Conservation (phyloP, 2,797 vertebrate genomes). For the Loris lydekkerianus region DNA sequence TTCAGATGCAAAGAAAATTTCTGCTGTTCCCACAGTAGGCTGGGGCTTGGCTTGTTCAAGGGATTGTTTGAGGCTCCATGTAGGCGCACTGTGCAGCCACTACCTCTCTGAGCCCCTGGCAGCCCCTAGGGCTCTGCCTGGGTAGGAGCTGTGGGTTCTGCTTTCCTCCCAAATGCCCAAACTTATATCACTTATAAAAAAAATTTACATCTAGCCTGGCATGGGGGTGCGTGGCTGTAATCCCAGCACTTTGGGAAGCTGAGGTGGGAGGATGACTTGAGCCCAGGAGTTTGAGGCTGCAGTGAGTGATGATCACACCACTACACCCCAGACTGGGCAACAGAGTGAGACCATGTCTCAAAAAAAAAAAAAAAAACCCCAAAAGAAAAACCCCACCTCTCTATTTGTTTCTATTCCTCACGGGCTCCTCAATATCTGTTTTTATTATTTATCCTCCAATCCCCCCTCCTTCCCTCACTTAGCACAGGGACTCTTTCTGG, state of each 20-base stretch:
- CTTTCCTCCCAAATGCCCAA: background rate
- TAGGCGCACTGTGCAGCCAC: fast-evolving
- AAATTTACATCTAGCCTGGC: background rate
- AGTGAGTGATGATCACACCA: background rate
- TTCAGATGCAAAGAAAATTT: background rate
- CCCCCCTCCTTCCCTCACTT: background rate
- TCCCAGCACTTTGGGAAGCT: background rate
- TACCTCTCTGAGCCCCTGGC: background rate
- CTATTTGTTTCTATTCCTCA: background rate
- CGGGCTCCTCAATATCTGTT: background rate
- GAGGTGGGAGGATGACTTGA: background rate
- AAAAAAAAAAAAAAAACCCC: background rate
- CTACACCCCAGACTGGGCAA: background rate
- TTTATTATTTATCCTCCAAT: background rate
- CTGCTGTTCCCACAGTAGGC: background rate
- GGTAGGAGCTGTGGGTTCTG: background rate
- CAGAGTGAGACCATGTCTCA: background rate
- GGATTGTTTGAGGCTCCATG: background rate
- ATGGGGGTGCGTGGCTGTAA: background rate
- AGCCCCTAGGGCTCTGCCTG: background rate
- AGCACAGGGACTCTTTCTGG: background rate
- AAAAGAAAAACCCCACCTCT: background rate
- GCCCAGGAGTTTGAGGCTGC: background rate
- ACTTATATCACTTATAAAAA: background rate
- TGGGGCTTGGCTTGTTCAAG: background rate